Evolutionary conservation across 2,797 vertebrate species (phyloP).

Genomic region (Galaxias olidus): DNA sequence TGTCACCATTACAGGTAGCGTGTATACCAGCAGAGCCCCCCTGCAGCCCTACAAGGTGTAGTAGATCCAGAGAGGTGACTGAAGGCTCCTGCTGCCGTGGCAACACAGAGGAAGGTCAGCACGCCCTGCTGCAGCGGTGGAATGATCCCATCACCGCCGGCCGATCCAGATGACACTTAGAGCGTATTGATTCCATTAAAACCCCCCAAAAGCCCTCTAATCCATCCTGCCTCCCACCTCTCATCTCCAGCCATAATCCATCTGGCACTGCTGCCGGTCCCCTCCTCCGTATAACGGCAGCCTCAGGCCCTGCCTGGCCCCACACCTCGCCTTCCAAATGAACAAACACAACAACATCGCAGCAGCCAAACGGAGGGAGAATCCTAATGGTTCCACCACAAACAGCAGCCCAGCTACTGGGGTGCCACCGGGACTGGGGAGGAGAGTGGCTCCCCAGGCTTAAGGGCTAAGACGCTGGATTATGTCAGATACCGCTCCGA

Average conservation of each 20-base stretch:
- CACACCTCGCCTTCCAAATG: constrained; percentile 40
- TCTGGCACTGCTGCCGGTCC: constrained; percentile 58
- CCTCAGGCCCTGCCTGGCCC: constrained; percentile 51
- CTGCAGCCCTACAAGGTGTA: constrained; percentile 60
- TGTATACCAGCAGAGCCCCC: constrained; percentile 43
- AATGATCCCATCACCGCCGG: constrained; percentile 74
- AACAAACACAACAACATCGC: constrained; percentile 55
- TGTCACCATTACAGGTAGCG: constrained; percentile 21
- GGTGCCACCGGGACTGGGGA: no score
- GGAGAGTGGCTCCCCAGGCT: no score
- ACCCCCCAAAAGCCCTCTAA: constrained; percentile 60
- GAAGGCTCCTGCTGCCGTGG: constrained; percentile 4
- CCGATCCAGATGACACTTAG: constrained; percentile 69
- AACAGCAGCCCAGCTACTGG: no score
- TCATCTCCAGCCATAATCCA: constrained; percentile 74
- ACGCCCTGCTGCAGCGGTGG: constrained; percentile 61
- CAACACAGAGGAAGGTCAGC: constrained; percentile 58
- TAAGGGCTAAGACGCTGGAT: no score
- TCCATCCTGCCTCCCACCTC: constrained; percentile 69
- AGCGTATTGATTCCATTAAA: constrained; percentile 75
- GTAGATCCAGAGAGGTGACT: constrained; percentile 32
- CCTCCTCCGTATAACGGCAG: constrained; percentile 53
- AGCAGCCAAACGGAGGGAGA: neutral
- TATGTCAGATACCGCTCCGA: no score
- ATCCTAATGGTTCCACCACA: neutral